phyloP scores from a whole-genome alignment of 2,113 vertebrate species.

The Microtus richardsoni region DNA sequence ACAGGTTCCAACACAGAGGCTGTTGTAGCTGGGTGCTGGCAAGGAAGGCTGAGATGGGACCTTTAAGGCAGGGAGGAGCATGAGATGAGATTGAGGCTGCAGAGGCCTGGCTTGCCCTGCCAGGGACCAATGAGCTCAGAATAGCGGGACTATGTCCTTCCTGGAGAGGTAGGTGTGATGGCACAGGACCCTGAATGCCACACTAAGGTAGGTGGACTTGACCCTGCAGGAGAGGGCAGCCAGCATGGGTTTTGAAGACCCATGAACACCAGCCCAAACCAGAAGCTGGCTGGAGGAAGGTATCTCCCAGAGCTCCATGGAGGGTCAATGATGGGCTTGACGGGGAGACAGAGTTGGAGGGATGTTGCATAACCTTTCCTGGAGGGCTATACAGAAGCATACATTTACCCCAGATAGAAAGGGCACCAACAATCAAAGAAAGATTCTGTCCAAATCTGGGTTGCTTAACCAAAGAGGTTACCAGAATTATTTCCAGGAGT shows the following conservation, averaged over 20 bases:
- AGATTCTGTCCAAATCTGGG: neutral
- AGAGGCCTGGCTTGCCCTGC: neutral
- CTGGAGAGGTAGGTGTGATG: neutral
- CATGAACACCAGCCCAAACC: neutral
- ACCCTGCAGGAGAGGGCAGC: neutral
- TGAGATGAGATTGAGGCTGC: neutral
- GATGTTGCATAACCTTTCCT: neutral
- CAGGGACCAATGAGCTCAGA: rapidly evolving
- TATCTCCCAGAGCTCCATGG: neutral
- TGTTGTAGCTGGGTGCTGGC: neutral
- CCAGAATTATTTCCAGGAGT: neutral
- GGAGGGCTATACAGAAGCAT: neutral
- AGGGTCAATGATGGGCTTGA: rapidly evolving
- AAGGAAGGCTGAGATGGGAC: neutral
- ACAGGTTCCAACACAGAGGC: neutral
- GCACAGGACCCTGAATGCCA: neutral
- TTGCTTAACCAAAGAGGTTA: neutral
- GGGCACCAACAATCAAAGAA: neutral
- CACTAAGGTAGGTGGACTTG: rapidly evolving
- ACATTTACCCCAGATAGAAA: neutral
- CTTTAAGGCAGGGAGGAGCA: neutral
- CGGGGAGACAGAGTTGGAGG: neutral
- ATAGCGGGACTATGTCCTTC: neutral
- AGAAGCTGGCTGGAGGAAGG: neutral
- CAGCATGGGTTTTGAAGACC: neutral